These are phyloP conservation scores for Oasisia sp. DNA, from an alignment of 2,888 invertebrate species.

Conservation along the genomic window DNA sequence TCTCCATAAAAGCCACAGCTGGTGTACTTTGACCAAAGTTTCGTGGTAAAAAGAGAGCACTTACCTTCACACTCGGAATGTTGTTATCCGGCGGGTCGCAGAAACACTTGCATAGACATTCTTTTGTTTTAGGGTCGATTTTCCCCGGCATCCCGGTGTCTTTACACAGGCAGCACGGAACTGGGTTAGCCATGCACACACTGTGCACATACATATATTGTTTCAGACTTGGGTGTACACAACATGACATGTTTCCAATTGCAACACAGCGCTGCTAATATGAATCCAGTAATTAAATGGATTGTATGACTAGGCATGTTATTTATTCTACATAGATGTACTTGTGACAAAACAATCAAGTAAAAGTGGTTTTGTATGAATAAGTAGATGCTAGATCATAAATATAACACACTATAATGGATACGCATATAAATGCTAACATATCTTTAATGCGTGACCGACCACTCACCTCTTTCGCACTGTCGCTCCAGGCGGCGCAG, in stretches of 20 bases:
- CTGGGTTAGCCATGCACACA: not conserved
- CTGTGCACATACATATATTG: not conserved
- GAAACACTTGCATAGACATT: not conserved
- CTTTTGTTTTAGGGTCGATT: not conserved
- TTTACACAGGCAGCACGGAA: not conserved
- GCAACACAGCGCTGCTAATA: not conserved
- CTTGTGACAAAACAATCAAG: no score
- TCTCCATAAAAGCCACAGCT: not conserved
- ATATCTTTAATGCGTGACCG: not conserved
- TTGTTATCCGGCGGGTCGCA: not conserved
- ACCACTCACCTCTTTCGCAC: not conserved
- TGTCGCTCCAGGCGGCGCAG: not conserved
- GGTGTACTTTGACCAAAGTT: not conserved
- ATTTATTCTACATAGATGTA: no score
- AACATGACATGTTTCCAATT: not conserved
- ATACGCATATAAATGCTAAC: not conserved
- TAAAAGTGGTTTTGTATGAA: not conserved
- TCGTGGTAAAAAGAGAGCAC: not conserved
- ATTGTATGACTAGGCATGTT: not conserved
- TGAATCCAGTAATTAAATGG: not conserved
- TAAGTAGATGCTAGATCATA: not conserved
- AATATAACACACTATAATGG: not conserved
- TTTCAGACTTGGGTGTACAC: not conserved
- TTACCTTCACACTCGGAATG: not conserved
- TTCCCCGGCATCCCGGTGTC: not conserved